A percentile compares a stretch with the other conserved stretches of the same genome.
Evolutionary conservation across 2,113 vertebrate species (phyloP).

Genomic region (Cololabis saira): DNA sequence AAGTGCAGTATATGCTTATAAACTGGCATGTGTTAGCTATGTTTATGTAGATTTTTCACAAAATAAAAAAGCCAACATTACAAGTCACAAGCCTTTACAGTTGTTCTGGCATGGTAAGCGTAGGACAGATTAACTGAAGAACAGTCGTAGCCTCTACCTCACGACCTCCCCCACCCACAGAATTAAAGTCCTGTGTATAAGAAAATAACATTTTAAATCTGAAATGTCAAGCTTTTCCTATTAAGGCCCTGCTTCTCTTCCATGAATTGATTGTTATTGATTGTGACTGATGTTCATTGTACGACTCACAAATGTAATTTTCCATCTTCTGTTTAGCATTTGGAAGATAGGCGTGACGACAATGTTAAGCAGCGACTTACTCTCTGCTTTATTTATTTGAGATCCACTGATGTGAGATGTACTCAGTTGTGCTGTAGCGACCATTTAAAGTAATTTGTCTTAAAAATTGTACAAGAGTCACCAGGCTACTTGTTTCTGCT

Average conservation of each 20-base stretch:
- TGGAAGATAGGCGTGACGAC: constrained; percentile 49
- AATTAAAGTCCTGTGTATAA: constrained; percentile 27
- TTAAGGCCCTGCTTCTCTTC: constrained; percentile 37
- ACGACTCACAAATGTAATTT: constrained; percentile 66
- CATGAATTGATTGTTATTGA: constrained; percentile 73
- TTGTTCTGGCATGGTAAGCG: too few species aligned
- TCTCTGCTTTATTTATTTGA: constrained; percentile 40
- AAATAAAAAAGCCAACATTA: too few species aligned
- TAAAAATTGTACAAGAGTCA: background rate
- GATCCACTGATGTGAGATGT: too few species aligned
- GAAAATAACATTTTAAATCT: constrained; percentile 62
- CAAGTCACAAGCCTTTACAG: too few species aligned
- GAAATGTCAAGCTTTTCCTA: constrained; percentile 68
- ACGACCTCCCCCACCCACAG: background rate
- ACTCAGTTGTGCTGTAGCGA: too few species aligned
- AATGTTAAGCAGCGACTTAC: constrained; percentile 30
- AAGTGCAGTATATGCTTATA: background rate
- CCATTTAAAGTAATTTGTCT: too few species aligned
- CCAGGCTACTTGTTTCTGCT: constrained; percentile 6
- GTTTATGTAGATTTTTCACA: background rate
- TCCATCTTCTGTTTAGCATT: constrained; percentile 71
- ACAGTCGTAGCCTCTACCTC: background rate
- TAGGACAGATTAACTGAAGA: background rate
- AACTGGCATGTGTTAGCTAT: background rate
- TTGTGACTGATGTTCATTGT: constrained; percentile 74